phyloP scores from a whole-genome alignment of 1,140 invertebrate genomes.

The Ptiloglossa arizonensis region DNA sequence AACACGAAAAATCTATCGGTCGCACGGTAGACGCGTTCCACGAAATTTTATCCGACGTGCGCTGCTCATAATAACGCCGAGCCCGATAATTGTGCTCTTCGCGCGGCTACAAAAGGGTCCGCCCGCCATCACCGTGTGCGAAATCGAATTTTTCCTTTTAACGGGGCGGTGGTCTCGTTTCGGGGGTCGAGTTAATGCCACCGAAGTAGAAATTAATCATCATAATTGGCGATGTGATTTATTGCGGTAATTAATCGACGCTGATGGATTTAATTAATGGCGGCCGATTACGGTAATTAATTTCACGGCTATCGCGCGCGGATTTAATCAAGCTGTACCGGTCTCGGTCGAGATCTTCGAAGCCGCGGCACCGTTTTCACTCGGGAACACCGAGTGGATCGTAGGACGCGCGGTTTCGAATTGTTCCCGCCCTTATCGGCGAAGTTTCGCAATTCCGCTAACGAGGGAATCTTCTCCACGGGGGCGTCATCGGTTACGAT shows the following conservation, averaged over 20 bases:
- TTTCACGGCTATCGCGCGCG: background rate
- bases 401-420: background rate
- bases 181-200: background rate
- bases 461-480: background rate
- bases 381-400: background rate
- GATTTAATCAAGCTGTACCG: background rate
- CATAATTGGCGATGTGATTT: constrained; percentile 18
- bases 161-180: background rate
- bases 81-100: too few species aligned
- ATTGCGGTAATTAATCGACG: constrained; percentile 21
- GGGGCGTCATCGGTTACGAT: background rate
- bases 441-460: background rate
- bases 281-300: constrained; percentile 6
- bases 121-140: too few species aligned
- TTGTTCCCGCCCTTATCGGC: background rate
- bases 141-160: background rate
- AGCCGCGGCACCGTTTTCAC: background rate
- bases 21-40: too few species aligned
- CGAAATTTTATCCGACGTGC: too few species aligned
- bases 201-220: constrained; percentile 28
- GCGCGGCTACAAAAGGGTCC: too few species aligned
- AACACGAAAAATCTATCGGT: background rate
- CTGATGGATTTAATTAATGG: constrained; percentile 22
- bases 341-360: background rate
- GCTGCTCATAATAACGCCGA: too few species aligned